phyloP scores from a whole-genome alignment of 2,797 vertebrate genomes.

The Paratrypauchen microcephalus region DNA sequence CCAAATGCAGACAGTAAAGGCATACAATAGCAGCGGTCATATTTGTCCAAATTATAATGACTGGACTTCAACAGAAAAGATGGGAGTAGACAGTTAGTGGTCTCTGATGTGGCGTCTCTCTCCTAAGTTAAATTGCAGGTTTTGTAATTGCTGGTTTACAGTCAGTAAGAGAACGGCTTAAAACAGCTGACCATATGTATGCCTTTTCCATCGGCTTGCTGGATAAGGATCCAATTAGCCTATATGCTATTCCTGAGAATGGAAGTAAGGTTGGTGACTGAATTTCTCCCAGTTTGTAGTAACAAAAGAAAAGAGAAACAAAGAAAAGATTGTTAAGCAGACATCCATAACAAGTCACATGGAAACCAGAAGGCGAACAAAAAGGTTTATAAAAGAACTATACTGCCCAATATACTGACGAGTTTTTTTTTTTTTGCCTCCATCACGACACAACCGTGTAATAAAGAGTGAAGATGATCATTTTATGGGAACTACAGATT shows the following conservation, averaged over 20 bases:
- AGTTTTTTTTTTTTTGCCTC: neutral
- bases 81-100: slow-evolving; percentile 8
- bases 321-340: neutral
- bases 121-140: slow-evolving; percentile 1
- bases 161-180: neutral
- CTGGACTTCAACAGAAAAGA: neutral
- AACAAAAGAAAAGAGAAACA: neutral
- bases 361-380: neutral
- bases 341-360: neutral
- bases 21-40: neutral
- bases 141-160: neutral
- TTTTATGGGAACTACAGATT: neutral
- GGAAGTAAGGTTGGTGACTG: neutral
- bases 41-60: neutral
- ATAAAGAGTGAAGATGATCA: neutral
- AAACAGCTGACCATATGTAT: neutral
- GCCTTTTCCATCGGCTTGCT: neutral
- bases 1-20: neutral
- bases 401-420: neutral
- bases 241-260: neutral
- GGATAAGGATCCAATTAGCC: neutral
- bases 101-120: neutral
- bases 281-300: neutral
- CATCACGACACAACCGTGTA: neutral
- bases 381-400: neutral